Conservation (phyloP, 2,113 vertebrate species). For the Casuarius casuarius region DNA sequence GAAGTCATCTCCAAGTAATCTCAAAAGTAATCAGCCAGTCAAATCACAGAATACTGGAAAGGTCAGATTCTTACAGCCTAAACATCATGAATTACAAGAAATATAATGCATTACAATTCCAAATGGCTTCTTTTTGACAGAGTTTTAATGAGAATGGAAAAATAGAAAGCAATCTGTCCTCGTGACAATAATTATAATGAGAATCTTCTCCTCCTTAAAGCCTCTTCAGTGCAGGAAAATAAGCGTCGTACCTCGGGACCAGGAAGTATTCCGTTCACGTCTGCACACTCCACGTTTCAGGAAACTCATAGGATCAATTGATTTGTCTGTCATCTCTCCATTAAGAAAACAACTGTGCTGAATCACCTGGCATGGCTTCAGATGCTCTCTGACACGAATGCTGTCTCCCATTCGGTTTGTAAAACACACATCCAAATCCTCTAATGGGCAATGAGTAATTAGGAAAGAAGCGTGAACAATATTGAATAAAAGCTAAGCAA, state of each 20-base stretch:
- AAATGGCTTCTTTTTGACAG: not conserved
- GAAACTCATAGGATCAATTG: rapidly evolving
- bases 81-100: not conserved
- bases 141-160: slow-evolving; percentile 11
- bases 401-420: not conserved
- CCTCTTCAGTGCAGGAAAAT: not conserved
- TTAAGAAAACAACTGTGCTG: not conserved
- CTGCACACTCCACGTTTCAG: not conserved
- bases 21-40: not conserved
- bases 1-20: not conserved
- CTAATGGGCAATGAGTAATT: not conserved
- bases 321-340: not conserved
- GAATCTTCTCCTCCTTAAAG: not conserved
- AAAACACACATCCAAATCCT: not conserved
- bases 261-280: not conserved
- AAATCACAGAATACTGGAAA: not conserved
- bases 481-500: not conserved
- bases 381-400: not conserved
- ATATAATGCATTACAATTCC: slow-evolving; percentile 34
- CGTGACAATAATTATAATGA: not conserved
- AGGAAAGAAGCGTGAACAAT: not conserved
- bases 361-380: not conserved
- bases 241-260: not conserved
- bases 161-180: not conserved
- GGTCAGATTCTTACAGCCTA: not conserved